phyloP scores from a whole-genome alignment of 2,113 vertebrate species.

The Pterocles gutturalis region DNA sequence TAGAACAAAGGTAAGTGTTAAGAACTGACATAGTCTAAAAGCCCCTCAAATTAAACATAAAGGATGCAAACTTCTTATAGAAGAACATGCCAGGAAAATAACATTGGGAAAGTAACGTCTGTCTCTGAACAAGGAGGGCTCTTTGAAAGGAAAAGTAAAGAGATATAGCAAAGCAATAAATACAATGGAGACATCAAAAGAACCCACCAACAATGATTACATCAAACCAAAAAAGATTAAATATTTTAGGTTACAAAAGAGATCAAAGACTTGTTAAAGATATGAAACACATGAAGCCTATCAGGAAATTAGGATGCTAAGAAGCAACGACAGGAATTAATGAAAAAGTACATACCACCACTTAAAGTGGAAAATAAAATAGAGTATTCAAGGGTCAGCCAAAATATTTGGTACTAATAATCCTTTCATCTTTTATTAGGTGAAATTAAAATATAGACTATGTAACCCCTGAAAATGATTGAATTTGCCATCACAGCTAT shows the following conservation, averaged over 20 bases:
- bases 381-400: not conserved
- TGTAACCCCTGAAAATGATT: not conserved
- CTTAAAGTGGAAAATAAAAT: not conserved
- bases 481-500: not conserved
- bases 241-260: not conserved
- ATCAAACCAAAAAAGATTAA: not conserved
- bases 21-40: not conserved
- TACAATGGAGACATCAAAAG: conserved; percentile 15
- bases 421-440: not conserved
- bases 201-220: not conserved
- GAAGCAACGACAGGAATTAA: not conserved
- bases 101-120: not conserved
- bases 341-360: not conserved
- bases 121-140: not conserved
- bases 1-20: not conserved
- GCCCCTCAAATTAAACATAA: not conserved
- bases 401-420: conserved; percentile 25
- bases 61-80: not conserved
- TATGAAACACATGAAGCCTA: not conserved
- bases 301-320: not conserved
- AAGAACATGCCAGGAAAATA: not conserved
- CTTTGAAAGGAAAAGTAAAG: conserved; percentile 11
- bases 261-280: not conserved
- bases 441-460: not conserved
- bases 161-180: not conserved